These are phyloP conservation scores for Sebastolobus altivelis DNA, from an alignment of 2,797 vertebrate species.

Conservation along the genomic window DNA sequence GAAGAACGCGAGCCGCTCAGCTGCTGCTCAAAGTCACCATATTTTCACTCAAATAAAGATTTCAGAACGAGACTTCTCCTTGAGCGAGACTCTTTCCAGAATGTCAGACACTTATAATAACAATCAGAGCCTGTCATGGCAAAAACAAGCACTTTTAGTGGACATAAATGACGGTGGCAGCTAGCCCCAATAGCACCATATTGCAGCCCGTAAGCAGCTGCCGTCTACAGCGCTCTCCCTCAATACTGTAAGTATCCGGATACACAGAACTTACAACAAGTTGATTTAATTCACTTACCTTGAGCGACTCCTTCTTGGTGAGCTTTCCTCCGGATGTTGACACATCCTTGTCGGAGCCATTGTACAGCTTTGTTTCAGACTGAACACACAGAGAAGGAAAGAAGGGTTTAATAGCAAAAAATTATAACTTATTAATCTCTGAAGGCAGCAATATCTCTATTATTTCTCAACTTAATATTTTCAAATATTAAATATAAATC, in stretches of 20 bases:
- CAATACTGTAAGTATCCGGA: neutral
- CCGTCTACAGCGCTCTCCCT: neutral
- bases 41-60: too few relatives aligned
- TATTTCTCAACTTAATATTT: neutral
- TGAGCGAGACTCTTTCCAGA: too few relatives aligned
- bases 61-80: too few relatives aligned
- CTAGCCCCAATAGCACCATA: too few relatives aligned
- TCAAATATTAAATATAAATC: neutral
- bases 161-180: too few relatives aligned
- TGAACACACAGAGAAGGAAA: constrained; percentile 71
- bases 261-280: neutral
- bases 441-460: neutral
- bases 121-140: too few relatives aligned
- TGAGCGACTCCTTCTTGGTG: constrained; percentile 99
- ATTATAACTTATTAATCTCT: neutral
- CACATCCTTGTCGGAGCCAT: constrained; percentile 97
- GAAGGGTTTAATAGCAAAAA: neutral
- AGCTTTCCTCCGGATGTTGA: constrained; percentile 93
- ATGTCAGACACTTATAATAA: too few relatives aligned
- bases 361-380: constrained; percentile 99
- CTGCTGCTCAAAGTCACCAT: too few relatives aligned
- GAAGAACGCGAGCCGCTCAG: too few relatives aligned
- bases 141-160: too few relatives aligned
- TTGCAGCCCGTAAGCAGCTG: too few relatives aligned
- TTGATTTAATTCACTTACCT: constrained; percentile 83